Conservation (phyloP, 2,888 invertebrate genomes). For the Eilema griseolum region DNA sequence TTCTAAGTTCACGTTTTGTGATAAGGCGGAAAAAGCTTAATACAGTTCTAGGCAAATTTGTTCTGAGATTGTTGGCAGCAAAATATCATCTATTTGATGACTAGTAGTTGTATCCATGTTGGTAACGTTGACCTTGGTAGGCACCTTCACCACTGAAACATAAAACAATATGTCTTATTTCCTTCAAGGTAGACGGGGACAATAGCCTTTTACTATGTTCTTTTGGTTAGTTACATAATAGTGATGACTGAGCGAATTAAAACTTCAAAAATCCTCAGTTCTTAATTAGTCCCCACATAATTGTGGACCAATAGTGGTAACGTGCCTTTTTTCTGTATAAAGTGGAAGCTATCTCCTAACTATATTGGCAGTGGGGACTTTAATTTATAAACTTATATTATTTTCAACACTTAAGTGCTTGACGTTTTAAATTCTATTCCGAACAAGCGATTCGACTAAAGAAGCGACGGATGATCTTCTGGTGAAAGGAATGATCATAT, state of each 20-base stretch:
- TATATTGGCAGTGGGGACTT: too few relatives aligned
- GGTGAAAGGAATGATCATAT: background rate
- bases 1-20: background rate
- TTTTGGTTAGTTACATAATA: background rate
- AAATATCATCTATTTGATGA: background rate
- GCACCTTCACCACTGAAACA: constrained; percentile 63
- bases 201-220: background rate
- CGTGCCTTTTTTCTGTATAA: too few relatives aligned
- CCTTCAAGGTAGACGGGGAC: background rate
- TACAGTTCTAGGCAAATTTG: too few relatives aligned
- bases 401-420: too few relatives aligned
- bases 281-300: too few relatives aligned
- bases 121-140: constrained; percentile 62
- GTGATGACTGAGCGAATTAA: too few relatives aligned
- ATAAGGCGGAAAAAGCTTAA: background rate
- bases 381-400: too few relatives aligned
- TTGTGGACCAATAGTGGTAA: too few relatives aligned
- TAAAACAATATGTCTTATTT: constrained; percentile 12
- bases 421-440: background rate
- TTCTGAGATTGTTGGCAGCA: background rate
- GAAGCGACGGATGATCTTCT: background rate
- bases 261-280: too few relatives aligned
- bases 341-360: too few relatives aligned
- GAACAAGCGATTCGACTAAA: background rate
- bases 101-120: constrained; percentile 64